Evolutionary conservation across 37 sponge, comb jelly and placozoan genomes (phyloP).

Genomic region (Axinella damicornis): DNA sequence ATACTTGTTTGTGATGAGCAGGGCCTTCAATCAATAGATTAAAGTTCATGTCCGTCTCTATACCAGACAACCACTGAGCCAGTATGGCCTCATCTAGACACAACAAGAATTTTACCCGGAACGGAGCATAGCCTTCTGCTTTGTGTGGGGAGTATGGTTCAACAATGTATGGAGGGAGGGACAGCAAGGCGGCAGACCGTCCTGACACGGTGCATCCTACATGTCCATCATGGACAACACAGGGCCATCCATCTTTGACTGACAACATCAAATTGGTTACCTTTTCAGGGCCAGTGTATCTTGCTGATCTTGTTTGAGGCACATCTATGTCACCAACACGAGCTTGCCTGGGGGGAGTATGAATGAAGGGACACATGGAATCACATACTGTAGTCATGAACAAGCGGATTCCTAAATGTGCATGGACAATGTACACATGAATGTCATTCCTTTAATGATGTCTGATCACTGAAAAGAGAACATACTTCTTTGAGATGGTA

Average conservation of each 20-base stretch:
- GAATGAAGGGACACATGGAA: too few species aligned
- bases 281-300: conserved; percentile 70
- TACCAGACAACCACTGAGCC: conserved; percentile 20
- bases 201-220: too few species aligned
- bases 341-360: conserved; percentile 55
- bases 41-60: conserved; percentile 46
- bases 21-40: conserved; percentile 30
- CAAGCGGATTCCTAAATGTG: too few species aligned
- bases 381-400: neutral
- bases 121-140: conserved; percentile 69
- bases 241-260: too few species aligned
- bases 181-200: neutral
- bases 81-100: too few species aligned
- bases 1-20: conserved; percentile 73
- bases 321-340: conserved; percentile 56
- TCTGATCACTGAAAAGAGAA: too few species aligned
- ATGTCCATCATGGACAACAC: too few species aligned
- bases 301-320: conserved; percentile 56
- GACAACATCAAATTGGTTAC: conserved; percentile 14
- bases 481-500: too few species aligned
- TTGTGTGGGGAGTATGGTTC: conserved; percentile 57
- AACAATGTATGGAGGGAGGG: conserved; percentile 45
- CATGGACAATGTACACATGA: too few species aligned
- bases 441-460: too few species aligned
- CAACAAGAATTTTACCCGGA: conserved; percentile 42